Conservation (phyloP, 2,113 vertebrate species). For the Amblyornis subalaris region DNA sequence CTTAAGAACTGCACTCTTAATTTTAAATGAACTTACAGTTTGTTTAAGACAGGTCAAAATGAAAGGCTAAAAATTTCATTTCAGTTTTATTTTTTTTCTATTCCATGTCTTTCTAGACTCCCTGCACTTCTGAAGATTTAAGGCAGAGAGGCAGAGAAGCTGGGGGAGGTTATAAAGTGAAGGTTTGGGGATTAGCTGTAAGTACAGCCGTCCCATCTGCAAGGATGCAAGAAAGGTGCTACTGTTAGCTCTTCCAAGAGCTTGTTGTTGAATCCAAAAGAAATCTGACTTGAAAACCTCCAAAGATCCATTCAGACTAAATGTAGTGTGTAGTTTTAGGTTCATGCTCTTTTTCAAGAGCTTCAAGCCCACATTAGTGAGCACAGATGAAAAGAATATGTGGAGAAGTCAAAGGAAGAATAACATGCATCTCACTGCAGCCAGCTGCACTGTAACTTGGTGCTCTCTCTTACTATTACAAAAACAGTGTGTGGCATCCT, state of each 20-base stretch:
- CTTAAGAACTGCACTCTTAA: neutral
- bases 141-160: neutral
- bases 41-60: neutral
- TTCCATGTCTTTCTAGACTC: neutral
- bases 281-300: neutral
- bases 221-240: neutral
- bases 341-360: neutral
- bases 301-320: neutral
- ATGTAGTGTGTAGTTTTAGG: neutral
- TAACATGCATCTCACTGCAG: neutral
- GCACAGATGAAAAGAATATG: rapidly evolving
- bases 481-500: neutral
- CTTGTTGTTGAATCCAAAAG: neutral
- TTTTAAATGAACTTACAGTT: neutral
- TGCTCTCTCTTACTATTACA: neutral
- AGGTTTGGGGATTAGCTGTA: neutral
- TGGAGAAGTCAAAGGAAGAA: neutral
- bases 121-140: neutral
- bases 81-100: neutral
- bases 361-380: neutral
- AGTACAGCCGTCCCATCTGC: neutral
- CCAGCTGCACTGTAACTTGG: neutral
- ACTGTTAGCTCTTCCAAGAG: neutral
- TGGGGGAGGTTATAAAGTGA: neutral
- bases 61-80: neutral